Evolutionary conservation across 2,888 invertebrate genomes (phyloP), one percentile per base, ranked within the genome.

Genomic region (Pasiphila rectangulata): DNA sequence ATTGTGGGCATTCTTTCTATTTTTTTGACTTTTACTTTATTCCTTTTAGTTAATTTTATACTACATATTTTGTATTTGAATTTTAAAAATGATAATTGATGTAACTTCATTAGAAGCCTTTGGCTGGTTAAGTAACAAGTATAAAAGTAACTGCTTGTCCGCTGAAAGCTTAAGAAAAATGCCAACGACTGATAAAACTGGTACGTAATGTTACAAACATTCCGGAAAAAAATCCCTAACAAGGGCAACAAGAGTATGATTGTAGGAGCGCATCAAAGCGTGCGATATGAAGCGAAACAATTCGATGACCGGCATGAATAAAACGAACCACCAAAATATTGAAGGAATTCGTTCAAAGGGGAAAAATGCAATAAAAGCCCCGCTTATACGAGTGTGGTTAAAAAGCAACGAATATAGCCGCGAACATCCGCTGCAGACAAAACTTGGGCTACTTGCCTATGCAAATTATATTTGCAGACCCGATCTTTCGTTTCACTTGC

Each of bases 381-480:
- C 67, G 72, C 75, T 79, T 75, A 83, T 81, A 82, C 75, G 80
- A 81, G 86, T 83, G 83, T 80, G 84, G 83, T 82, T 84, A 82
- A 83, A 86, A 87, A 88, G 85, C 83, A 82, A 85, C 83, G 88
- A 83, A 84, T 86, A 86, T 85, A 88, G 83, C 81, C 80, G 78
- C 81, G 79, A 86, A 83, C 83, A 83, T 83, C 85, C 83, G 85
- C 69, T 77, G 80, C 86, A 86, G 83, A 86, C 88, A 84, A 86
- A 86, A 83, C 84, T 88, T 81, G 65, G 82, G 76, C 85, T 87
- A 89, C 85, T 89, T 88, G 88, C 72, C 85, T 88, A 89, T 89
- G 89, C 89, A 89, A 89, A 89, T 89, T 89, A 88, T 88, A 89
- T 89, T 89, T 89, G 88, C 89, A 79, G 88, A 89, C 89, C 79